Conservation (phyloP, 1,140 invertebrate species). For the Vollenhovia emeryi region DNA sequence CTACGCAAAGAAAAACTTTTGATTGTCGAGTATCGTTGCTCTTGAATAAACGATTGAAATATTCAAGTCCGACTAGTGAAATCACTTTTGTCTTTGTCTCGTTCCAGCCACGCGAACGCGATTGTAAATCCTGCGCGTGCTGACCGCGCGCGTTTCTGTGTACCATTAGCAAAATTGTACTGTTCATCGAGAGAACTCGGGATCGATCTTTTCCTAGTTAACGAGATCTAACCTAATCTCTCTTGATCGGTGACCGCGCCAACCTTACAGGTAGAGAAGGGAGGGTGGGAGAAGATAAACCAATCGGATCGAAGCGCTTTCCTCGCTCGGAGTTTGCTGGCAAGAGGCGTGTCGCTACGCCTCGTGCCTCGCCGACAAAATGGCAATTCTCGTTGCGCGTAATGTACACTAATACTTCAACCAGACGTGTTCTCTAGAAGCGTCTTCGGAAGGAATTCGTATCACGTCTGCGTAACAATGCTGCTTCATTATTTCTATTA, state of each 20-base stretch:
- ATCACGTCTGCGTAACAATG: not conserved
- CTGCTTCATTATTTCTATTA: not conserved
- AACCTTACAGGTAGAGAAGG: not conserved
- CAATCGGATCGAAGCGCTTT: constrained; percentile 42
- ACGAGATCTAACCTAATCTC: constrained; percentile 40
- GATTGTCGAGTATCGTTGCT: not conserved
- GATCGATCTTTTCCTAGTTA: constrained; percentile 12
- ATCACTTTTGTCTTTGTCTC: not conserved
- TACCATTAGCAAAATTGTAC: constrained; percentile 20
- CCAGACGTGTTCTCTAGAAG: not conserved
- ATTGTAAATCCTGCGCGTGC: not conserved
- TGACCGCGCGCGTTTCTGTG: not conserved
- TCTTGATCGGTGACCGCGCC: constrained; percentile 18
- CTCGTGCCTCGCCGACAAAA: constrained; percentile 50
- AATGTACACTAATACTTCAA: constrained; percentile 2
- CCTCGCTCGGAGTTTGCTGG: not conserved
- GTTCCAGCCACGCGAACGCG: not conserved
- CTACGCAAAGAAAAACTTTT: not conserved
- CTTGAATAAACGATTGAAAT: not conserved
- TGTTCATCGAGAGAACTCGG: not conserved
- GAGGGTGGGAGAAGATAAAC: constrained; percentile 23
- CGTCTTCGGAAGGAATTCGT: not conserved
- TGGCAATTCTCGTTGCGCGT: constrained; percentile 40
- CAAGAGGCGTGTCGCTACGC: constrained; percentile 55
- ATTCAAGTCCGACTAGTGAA: not conserved